These are phyloP conservation scores for Lophotriccus pileatus DNA, from an alignment of 2,797 vertebrate species.

Conservation along the genomic window DNA sequence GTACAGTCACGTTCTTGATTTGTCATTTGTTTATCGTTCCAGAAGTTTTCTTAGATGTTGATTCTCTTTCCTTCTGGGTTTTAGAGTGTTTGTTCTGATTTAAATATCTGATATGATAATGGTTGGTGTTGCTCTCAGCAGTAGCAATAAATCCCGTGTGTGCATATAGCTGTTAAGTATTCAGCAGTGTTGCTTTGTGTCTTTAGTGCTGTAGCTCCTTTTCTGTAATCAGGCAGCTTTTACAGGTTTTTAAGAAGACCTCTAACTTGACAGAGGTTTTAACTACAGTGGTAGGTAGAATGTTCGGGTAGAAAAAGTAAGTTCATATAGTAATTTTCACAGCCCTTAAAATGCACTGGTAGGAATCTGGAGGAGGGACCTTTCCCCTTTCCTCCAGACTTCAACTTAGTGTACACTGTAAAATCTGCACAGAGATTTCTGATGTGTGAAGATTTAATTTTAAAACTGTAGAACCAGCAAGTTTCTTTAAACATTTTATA, in stretches of 20 bases:
- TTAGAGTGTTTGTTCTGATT: slow-evolving; percentile 14
- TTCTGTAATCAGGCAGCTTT: slow-evolving; percentile 78
- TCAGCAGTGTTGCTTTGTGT: background rate
- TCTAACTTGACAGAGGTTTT: slow-evolving; percentile 40
- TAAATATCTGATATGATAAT: slow-evolving; percentile 23
- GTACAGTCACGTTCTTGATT: background rate
- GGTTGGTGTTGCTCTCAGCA: background rate
- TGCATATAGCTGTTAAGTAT: background rate
- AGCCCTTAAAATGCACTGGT: slow-evolving; percentile 42
- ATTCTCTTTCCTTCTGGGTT: slow-evolving; percentile 15
- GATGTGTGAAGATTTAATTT: slow-evolving; percentile 65
- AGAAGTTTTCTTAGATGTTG: background rate
- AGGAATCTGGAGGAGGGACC: slow-evolving; percentile 17
- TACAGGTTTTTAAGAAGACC: slow-evolving; percentile 61
- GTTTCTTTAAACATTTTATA: slow-evolving; percentile 60
- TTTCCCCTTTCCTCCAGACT: slow-evolving; percentile 9
- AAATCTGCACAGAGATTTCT: slow-evolving; percentile 64
- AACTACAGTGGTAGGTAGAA: slow-evolving; percentile 17
- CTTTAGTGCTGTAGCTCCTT: slow-evolving; percentile 25
- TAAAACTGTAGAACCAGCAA: slow-evolving; percentile 57
- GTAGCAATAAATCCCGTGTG: background rate
- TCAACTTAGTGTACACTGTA: slow-evolving; percentile 38
- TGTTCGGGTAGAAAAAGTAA: slow-evolving; percentile 1
- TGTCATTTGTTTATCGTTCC: background rate
- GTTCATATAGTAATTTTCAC: slow-evolving; percentile 36